A percentile compares a stretch with the other conserved stretches of the same genome.
Conservation (phyloP, 2,797 vertebrate genomes). For the Stomatorhinus walkeri region DNA sequence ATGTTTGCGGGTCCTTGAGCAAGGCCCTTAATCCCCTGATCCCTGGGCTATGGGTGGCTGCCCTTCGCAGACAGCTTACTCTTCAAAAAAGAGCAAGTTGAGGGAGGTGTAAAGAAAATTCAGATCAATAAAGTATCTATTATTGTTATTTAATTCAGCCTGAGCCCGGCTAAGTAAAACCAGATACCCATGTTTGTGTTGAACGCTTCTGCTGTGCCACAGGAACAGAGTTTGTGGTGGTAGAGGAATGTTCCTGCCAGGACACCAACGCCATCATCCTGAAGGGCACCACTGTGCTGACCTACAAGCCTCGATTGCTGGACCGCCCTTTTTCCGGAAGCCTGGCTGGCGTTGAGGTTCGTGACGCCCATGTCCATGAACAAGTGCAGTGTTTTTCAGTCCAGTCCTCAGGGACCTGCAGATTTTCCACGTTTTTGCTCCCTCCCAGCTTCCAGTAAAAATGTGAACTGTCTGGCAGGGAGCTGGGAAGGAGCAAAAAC, state of each 20-base stretch:
- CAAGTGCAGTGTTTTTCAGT: background rate
- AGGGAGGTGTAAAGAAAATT: no score
- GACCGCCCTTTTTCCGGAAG: conserved; percentile 92
- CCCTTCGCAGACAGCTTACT: no score
- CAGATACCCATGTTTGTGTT: background rate
- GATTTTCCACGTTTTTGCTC: background rate
- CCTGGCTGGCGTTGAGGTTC: conserved; percentile 89
- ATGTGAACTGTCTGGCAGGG: background rate
- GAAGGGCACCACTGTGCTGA: conserved; percentile 93
- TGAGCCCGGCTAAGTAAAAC: background rate
- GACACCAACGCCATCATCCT: conserved; percentile 89
- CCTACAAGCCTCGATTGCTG: conserved; percentile 84
- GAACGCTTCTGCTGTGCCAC: background rate
- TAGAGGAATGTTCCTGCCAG: conserved; percentile 82
- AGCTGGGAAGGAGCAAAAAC: no score
- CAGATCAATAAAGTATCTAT: no score
- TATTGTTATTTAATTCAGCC: background rate
- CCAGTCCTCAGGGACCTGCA: background rate
- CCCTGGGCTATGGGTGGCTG: no score
- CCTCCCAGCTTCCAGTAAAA: background rate
- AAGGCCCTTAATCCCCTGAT: no score
- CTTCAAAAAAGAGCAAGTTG: no score
- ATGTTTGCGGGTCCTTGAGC: no score
- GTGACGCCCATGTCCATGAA: background rate
- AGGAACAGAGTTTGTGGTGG: conserved; percentile 97